Evolutionary conservation across 2,888 invertebrate species (phyloP), one percentile per base, ranked within the genome.

Genomic region (Agonopterix heracliana): DNA sequence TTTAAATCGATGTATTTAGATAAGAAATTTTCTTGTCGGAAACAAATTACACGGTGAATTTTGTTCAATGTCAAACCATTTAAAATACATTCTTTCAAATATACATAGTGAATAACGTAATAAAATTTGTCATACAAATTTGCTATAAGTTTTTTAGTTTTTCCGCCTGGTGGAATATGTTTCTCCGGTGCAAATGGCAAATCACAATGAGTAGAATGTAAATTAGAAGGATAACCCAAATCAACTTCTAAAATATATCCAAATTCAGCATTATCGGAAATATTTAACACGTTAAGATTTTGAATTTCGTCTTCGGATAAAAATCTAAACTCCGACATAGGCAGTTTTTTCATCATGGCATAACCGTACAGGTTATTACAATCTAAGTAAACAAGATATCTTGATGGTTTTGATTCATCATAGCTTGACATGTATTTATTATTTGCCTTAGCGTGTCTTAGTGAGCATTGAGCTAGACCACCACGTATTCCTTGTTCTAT

Each of bases 341-440:
- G 56, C 26, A 56, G 11, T 10, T 52, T 46, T 38, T 54, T 47
- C 9, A 41, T 51, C 58, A 58, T 54, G 11, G 56, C 54, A 46
- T 49, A 60, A 3, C 66, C 67, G 49, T 69, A 71, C 13, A 68
- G 49, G 54, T 71, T 73, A 48, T 69, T 67, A 26, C 60, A 56
- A 53, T 70, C 68, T 4, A 64, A 52, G 47, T 67, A 68, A 14
- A 61, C 43, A 10, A 74, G 36, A 50, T 54, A 68, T 17, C 41
- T 54, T 5, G 44, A 38, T 17, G 45, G 40, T 54, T 58, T 11
- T 13, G 36, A 26, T 4, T 34, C 36, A 50, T 67, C 52, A 53
- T 51, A 66, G 47, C 53, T 41, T 0, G 51, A 42, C 48, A 68
- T 44, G 48, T 65, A 63, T 53, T 53, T 54, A 49, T 60, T 55